Evolutionary conservation across 2,888 invertebrate genomes (phyloP), one percentile per base, ranked within the genome.

Genomic region (Hypomecis atomaria): DNA sequence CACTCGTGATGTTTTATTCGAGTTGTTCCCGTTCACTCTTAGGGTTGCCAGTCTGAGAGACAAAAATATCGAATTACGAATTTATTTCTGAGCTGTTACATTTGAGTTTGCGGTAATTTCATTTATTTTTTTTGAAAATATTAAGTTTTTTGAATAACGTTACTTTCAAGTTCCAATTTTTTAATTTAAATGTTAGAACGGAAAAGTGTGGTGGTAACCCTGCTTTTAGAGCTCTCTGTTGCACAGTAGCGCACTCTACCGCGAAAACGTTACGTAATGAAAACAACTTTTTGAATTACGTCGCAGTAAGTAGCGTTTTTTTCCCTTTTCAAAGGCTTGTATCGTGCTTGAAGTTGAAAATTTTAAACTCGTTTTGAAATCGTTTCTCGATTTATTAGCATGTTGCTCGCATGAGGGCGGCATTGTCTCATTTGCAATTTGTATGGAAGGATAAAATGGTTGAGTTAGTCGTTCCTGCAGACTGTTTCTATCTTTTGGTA

Each of bases 211-310:
- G 48, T 36, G 59, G 6, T 50, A 60, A 9, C 65, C 65, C 65
- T 65, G n/a, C 5, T 8, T 43, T 53, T 53, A 48, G 59, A 53
- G 60, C 65, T 60, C 65, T 65, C 47, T 56, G 49, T 55, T 3
- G 56, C 54, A 60, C 66, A 58, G 67, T 64, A 47, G 78, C 76
- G 76, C 81, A 83, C 78, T 82, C 80, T 80, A 81, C 79, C 84
- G 84, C 82, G 84, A 87, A 82, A 87, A 79, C 81, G 83, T 82
- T 85, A 71, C 70, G 74, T 86, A 90, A 90, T 90, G 89, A 87
- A 90, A 90, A 84, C 86, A 88, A 91, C 90, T 91, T 91, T 92
- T 87, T 90, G 86, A 91, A 91, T 90, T 88, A 87, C 88, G 86
- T 87, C 85, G 83, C 84, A 81, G 85, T 85, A 84, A 84, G 83